Evolutionary conservation across 1,140 invertebrate species (phyloP).

Genomic region (Aphelenchoides fujianensis): DNA sequence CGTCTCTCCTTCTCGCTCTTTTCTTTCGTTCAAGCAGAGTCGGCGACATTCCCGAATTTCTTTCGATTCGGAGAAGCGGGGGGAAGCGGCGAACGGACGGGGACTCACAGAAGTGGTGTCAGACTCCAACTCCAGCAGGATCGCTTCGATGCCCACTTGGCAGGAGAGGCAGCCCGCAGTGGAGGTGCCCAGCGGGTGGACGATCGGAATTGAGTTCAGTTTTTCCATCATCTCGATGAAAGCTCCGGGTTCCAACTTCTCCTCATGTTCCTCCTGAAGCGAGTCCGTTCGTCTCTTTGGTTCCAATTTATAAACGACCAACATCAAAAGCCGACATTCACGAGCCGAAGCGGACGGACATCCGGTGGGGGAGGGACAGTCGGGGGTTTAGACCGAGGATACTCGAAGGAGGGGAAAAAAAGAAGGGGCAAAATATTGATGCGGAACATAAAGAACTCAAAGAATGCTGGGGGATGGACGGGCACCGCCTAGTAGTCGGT

Average conservation of each 20-base stretch:
- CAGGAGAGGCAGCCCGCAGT: slow-evolving; percentile 1
- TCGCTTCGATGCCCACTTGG: not conserved
- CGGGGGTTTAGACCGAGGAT: not conserved
- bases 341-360: not conserved
- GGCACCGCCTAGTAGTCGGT: slow-evolving; percentile 15
- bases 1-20: slow-evolving; percentile 10
- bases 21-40: not conserved
- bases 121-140: not conserved
- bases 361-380: not conserved
- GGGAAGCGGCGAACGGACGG: not conserved
- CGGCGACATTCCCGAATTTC: not conserved
- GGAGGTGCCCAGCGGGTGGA: not conserved
- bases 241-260: slow-evolving; percentile 11
- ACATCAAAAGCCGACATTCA: not conserved
- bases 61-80: not conserved
- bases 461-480: slow-evolving; percentile 4
- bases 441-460: slow-evolving; percentile 22
- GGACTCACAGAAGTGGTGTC: slow-evolving; percentile 8
- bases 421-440: slow-evolving; percentile 9
- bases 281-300: too few relatives aligned
- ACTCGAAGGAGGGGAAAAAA: not conserved
- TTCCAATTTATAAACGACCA: not conserved
- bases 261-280: not conserved
- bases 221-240: slow-evolving; percentile 15
- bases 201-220: not conserved